Evolutionary conservation across 2,888 invertebrate species (phyloP).

Genomic region (Spatulosminthurus flaviceps): DNA sequence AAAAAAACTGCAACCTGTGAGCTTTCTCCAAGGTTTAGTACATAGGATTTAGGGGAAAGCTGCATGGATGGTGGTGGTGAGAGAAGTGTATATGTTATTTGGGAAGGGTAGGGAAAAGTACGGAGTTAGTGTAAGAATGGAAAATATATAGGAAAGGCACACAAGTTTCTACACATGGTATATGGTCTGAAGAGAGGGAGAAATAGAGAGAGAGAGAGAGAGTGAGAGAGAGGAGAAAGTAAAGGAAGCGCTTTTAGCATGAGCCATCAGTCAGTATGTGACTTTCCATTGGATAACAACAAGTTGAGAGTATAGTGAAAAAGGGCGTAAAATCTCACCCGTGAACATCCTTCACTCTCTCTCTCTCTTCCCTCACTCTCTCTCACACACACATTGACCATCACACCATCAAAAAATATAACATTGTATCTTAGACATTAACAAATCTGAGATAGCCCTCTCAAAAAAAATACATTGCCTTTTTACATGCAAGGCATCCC

Average conservation of each 20-base stretch:
- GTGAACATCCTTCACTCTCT: neutral
- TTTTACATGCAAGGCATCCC: neutral
- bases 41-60: no score
- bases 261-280: conserved; percentile 37
- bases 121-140: neutral
- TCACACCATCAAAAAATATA: no score
- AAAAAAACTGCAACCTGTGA: neutral
- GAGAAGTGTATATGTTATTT: neutral
- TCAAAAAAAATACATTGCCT: no score
- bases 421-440: no score
- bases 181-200: neutral
- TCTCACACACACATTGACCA: no score
- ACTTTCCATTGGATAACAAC: conserved; percentile 37
- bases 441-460: neutral
- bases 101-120: neutral
- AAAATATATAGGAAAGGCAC: neutral
- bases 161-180: neutral
- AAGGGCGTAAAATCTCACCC: conserved; percentile 1
- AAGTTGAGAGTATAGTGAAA: conserved; percentile 19
- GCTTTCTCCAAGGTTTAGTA: neutral
- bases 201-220: neutral
- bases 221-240: neutral
- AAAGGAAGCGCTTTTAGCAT: conserved; percentile 7
- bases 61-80: no score
- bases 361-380: no score